A percentile compares a stretch with the other conserved stretches of the same genome.
phyloP scores from a whole-genome alignment of 2,797 vertebrate species.

The Erpetoichthys calabaricus region DNA sequence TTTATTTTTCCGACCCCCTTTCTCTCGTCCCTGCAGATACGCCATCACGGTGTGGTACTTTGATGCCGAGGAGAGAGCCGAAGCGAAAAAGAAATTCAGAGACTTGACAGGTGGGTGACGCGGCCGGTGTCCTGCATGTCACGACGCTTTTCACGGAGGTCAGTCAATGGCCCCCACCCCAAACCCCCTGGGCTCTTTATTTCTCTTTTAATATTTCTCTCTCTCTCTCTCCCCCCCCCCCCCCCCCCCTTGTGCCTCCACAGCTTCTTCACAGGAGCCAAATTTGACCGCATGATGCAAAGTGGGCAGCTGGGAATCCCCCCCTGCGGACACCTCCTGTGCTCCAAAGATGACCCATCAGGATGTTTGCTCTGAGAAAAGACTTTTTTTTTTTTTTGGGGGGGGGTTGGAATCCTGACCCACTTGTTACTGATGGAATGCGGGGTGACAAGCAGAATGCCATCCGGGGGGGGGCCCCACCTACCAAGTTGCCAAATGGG shows the following conservation, averaged over 20 bases:
- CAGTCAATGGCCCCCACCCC: too few relatives aligned
- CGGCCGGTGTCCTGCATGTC: constrained; percentile 10
- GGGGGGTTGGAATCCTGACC: too few relatives aligned
- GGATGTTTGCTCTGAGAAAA: constrained; percentile 13
- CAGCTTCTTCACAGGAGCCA: constrained; percentile 26
- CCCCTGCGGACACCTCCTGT: constrained; percentile 13
- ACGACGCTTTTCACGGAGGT: background rate
- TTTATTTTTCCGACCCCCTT: too few relatives aligned
- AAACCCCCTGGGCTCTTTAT: background rate
- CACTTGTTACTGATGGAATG: too few relatives aligned
- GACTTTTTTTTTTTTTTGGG: too few relatives aligned
- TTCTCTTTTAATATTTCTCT: constrained; percentile 3
- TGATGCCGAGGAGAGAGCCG: constrained; percentile 79
- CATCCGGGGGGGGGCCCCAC: too few relatives aligned
- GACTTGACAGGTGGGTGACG: constrained; percentile 54
- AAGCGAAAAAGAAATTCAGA: constrained; percentile 77
- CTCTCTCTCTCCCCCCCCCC: background rate
- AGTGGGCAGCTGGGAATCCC: constrained; percentile 9
- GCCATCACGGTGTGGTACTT: constrained; percentile 95
- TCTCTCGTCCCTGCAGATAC: constrained; percentile 45
- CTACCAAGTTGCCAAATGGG: too few relatives aligned
- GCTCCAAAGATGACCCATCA: constrained; percentile 42
- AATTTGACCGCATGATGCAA: constrained; percentile 15
- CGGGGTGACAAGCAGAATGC: too few relatives aligned
- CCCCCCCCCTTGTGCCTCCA: constrained; percentile 1